Evolutionary conservation across 2,113 vertebrate genomes (phyloP).

Genomic region (Aythya baeri): DNA sequence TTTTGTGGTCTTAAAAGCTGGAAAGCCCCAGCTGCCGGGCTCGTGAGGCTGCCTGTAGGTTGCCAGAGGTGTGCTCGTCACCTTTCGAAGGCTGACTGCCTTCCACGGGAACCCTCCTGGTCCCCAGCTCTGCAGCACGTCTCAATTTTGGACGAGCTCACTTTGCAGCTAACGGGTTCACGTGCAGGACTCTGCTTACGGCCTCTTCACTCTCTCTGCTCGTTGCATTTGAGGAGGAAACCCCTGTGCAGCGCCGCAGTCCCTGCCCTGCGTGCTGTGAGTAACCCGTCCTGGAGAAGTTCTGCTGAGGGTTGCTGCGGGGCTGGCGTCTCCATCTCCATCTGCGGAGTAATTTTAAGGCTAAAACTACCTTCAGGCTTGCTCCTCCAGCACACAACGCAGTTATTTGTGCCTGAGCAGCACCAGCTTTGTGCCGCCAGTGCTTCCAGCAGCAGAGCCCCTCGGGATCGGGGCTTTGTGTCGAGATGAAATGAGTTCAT

Average conservation of each 20-base stretch:
- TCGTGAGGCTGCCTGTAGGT: background rate
- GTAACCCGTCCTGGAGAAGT: background rate
- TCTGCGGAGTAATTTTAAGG: background rate
- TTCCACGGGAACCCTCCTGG: too few species aligned
- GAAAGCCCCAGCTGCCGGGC: background rate
- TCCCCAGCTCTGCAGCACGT: background rate
- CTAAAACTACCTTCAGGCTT: background rate
- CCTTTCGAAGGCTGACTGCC: rapidly evolving
- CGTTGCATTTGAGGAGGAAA: background rate
- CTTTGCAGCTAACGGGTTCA: background rate
- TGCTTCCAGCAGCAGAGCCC: background rate
- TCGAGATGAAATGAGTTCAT: background rate
- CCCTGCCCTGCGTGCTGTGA: background rate
- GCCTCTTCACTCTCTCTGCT: background rate
- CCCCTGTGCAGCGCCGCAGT: background rate
- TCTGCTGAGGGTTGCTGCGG: background rate
- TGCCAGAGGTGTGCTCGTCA: background rate
- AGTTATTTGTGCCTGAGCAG: background rate
- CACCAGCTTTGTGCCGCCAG: background rate
- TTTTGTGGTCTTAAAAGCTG: background rate
- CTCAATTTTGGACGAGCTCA: too few species aligned
- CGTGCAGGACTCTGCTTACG: background rate
- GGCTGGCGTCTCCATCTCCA: rapidly evolving
- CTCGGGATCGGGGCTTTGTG: background rate
- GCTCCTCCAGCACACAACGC: background rate